Conservation (phyloP, 2,888 invertebrate genomes). For the Trilocha varians region DNA sequence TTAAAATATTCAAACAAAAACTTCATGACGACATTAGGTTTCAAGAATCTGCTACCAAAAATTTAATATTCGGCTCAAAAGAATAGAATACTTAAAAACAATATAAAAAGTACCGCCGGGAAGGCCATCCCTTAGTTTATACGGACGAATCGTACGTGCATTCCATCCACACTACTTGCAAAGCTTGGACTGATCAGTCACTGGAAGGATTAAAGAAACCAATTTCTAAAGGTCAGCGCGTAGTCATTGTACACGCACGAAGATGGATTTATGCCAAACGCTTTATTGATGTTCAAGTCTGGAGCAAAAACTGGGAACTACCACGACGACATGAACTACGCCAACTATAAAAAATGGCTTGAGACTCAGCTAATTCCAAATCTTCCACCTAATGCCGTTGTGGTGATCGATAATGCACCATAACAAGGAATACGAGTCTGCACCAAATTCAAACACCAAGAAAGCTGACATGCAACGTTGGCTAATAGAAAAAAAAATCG, state of each 20-base stretch:
- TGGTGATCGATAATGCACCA: conserved; percentile 24
- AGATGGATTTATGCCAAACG: conserved; percentile 15
- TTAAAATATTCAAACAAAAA: conserved; percentile 13
- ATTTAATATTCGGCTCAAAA: conserved; percentile 9
- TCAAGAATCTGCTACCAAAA: conserved; percentile 7
- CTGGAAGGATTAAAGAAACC: conserved; percentile 2
- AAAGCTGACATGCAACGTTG: conserved; percentile 7
- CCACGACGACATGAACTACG: conserved; percentile 19
- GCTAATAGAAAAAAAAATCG: not conserved
- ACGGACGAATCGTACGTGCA: conserved; percentile 10
- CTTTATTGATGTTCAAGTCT: conserved; percentile 11
- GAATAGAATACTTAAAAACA: conserved; percentile 12
- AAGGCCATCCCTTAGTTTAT: conserved; percentile 11
- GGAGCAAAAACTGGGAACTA: conserved; percentile 12
- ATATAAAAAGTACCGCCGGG: conserved; percentile 9
- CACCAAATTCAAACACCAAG: conserved; percentile 12
- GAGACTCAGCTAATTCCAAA: conserved; percentile 21
- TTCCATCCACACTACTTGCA: not conserved
- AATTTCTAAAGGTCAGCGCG: not conserved
- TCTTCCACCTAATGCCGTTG: conserved; percentile 15
- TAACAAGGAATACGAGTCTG: conserved; percentile 13
- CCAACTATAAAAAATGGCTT: conserved; percentile 22
- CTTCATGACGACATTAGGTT: conserved; percentile 4
- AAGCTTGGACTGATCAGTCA: conserved; percentile 1
- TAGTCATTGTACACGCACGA: conserved; percentile 2